These are phyloP conservation scores for Alexandromys fortis DNA, from an alignment of 2,113 vertebrate species.

Conservation along the genomic window DNA sequence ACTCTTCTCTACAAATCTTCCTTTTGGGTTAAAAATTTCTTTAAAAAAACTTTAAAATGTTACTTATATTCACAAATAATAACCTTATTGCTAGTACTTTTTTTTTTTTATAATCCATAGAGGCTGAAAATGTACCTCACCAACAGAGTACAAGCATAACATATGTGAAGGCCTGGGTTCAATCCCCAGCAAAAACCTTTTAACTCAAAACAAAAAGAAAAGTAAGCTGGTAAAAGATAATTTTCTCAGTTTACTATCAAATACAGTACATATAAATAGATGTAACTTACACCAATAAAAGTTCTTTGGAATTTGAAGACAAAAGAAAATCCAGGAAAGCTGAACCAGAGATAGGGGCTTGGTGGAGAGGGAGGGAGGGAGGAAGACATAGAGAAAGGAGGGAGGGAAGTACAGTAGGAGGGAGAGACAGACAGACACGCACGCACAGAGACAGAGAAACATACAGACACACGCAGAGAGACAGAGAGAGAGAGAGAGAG, in stretches of 20 bases:
- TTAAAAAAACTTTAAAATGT: neutral
- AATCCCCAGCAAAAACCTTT: neutral
- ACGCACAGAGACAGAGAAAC: too few relatives aligned
- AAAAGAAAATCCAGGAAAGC: neutral
- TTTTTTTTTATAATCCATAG: neutral
- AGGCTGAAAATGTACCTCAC: neutral
- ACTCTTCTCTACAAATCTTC: neutral
- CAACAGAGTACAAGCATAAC: neutral
- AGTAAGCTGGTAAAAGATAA: neutral
- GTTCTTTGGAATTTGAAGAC: neutral
- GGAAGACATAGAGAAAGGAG: too few relatives aligned
- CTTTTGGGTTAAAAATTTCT: neutral
- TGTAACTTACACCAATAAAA: conserved; percentile 15
- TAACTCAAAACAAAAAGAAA: neutral
- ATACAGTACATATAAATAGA: neutral
- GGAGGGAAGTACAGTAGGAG: neutral
- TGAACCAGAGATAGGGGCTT: neutral
- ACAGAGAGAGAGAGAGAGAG: too few relatives aligned
- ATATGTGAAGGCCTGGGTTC: neutral
- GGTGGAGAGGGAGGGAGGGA: neutral
- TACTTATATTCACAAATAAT: conserved; percentile 21
- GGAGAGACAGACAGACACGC: too few relatives aligned
- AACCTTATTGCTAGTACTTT: neutral
- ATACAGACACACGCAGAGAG: neutral
- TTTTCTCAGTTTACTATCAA: conserved; percentile 26